These are phyloP conservation scores for Rhopalosiphum padi DNA, from an alignment of 1,140 invertebrate genomes.

Conservation along the genomic window DNA sequence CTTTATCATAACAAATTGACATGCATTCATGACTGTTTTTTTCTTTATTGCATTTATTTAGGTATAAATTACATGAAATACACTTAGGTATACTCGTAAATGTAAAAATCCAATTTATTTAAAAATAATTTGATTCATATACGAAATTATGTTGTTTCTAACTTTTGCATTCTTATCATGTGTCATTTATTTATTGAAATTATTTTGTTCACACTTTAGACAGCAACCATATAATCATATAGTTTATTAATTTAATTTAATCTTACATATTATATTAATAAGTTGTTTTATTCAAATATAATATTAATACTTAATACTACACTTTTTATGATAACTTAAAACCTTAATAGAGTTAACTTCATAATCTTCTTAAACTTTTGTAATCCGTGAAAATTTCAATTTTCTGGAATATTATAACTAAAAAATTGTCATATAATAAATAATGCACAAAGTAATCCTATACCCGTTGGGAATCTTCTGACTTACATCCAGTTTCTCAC, in stretches of 20 bases:
- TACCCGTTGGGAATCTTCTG: neutral
- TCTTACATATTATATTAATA: neutral
- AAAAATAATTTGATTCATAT: neutral
- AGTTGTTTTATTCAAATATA: neutral
- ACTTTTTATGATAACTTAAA: neutral
- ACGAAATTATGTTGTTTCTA: neutral
- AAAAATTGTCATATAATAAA: neutral
- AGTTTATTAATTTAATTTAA: too few relatives aligned
- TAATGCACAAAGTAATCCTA: neutral
- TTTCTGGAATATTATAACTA: neutral
- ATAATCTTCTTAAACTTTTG: neutral
- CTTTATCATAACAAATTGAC: neutral
- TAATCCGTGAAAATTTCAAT: neutral
- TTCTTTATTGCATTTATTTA: neutral
- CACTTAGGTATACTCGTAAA: neutral
- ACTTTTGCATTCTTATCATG: too few relatives aligned
- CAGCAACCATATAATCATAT: too few relatives aligned
- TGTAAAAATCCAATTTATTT: neutral
- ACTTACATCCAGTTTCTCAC: neutral
- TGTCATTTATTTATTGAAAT: neutral
- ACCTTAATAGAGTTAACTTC: neutral
- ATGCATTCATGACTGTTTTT: neutral
- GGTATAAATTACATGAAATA: neutral
- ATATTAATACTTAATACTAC: neutral
- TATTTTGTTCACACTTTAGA: neutral